These are phyloP conservation scores for Montipora sp. DNA, from an alignment of 64 coral and sea anemone species.

Conservation along the genomic window DNA sequence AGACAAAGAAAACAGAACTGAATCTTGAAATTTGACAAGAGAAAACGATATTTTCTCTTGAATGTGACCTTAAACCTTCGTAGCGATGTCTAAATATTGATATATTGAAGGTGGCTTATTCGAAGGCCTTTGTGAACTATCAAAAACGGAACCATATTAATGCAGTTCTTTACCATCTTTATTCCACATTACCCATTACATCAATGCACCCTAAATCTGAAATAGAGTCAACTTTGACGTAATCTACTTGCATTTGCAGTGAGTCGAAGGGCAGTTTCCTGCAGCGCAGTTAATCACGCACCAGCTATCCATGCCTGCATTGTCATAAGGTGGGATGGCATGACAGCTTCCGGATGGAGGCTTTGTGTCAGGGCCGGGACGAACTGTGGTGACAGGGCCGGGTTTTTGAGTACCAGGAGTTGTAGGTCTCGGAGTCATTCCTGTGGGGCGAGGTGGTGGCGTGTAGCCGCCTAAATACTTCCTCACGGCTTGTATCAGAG, in stretches of 20 bases:
- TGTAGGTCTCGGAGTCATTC: not conserved
- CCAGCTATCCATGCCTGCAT: slow-evolving; percentile 51
- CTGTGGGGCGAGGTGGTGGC: slow-evolving; percentile 16
- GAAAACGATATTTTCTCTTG: too few species aligned
- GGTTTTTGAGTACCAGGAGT: not conserved
- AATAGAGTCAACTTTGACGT: not conserved
- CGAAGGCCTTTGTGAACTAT: too few species aligned
- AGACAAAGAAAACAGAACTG: too few species aligned
- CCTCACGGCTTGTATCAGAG: slow-evolving; percentile 39
- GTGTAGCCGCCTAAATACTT: slow-evolving; percentile 27
- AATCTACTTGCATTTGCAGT: slow-evolving; percentile 56
- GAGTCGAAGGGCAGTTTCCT: slow-evolving; percentile 51
- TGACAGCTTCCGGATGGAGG: slow-evolving; percentile 2
- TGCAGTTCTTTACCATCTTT: not conserved
- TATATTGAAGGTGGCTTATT: too few species aligned
- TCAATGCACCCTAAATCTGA: not conserved
- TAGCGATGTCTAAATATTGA: too few species aligned
- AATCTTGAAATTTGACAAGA: too few species aligned
- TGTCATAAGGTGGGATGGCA: slow-evolving; percentile 53
- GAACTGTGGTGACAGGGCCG: not conserved
- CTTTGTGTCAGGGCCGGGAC: not conserved
- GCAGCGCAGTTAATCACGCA: not conserved
- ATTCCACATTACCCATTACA: slow-evolving; percentile 20
- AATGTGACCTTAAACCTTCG: too few species aligned
- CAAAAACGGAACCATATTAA: too few species aligned